Evolutionary conservation across 1,140 invertebrate species (phyloP), one percentile per base, ranked within the genome.

Genomic region (Atopsyche davidsoni): DNA sequence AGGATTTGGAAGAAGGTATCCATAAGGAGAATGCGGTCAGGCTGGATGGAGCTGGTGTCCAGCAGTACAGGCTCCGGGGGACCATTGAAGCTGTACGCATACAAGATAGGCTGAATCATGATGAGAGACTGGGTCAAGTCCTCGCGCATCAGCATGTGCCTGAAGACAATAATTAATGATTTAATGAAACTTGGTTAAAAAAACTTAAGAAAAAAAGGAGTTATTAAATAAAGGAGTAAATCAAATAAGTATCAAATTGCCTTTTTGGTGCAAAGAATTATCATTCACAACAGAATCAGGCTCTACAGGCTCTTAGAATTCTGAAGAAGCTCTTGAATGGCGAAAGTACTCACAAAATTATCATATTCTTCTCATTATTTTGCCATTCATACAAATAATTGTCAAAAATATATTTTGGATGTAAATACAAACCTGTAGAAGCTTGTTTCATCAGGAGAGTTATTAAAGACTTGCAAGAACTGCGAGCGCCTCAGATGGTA

Each of bases 401-500:
- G 3, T n/a, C 17, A 2, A 1, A 2, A n/a, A n/a, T n/a, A n/a
- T n/a, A n/a, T n/a, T n/a, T n/a, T n/a, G n/a, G n/a, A n/a, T n/a
- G n/a, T 11, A n/a, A 40, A 38, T 31, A 45, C 24, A 60, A 64
- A 90, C 87, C 92, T 86, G 67, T 99, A 99, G 74, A 96, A 99
- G 46, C 94, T 95, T 19, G 97, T 99, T 80, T 99, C 97, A 75
- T 99, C 97, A 1, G 97, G 97, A 41, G 94, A 98, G 77, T 99
- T 99, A 71, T 99, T 99, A 71, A 99, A 99, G n/a, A 99, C 96
- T 80, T 99, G 97, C 53, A 99, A 78, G 74, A 99, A 99, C 72
- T 98, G 96, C 32, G 96, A 99, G 55, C 97, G 79, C 51, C 97
- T 77, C 57, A 99, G 73, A 70, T 99, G 97, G 69, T 99, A 99